Percentiles rank a stretch among this genome's conserved stretches.
phyloP scores from a whole-genome alignment of 1,140 invertebrate genomes.

The Ladona fulva region DNA sequence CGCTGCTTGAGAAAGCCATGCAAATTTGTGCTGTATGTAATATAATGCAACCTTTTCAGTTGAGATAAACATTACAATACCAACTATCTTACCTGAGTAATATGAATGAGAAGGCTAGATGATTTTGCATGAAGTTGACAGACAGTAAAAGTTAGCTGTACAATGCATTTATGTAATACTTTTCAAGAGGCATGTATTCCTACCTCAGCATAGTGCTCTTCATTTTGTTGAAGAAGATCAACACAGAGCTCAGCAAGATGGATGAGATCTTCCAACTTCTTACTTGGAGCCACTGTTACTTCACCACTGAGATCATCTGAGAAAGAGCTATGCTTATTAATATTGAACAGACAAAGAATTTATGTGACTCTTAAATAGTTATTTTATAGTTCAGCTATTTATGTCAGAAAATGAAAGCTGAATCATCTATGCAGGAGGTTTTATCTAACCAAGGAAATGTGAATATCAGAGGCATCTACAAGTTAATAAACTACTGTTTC shows the following conservation, averaged over 20 bases:
- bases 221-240: slow-evolving; percentile 96
- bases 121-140: background rate
- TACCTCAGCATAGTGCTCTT: slow-evolving; percentile 99
- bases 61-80: background rate
- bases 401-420: too few relatives aligned
- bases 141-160: background rate
- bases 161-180: background rate
- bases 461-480: too few relatives aligned
- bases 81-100: background rate
- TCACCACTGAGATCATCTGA: slow-evolving; percentile 37
- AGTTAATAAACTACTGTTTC: too few relatives aligned
- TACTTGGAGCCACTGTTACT: slow-evolving; percentile 67
- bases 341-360: background rate
- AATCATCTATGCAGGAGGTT: too few relatives aligned
- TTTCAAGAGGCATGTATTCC: slow-evolving; percentile 30
- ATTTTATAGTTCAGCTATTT: too few relatives aligned
- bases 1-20: too few relatives aligned
- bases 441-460: too few relatives aligned
- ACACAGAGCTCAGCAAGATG: slow-evolving; percentile 96
- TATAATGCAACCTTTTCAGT: too few relatives aligned
- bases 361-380: too few relatives aligned
- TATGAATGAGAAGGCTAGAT: background rate
- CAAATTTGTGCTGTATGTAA: too few relatives aligned
- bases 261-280: slow-evolving; percentile 93
- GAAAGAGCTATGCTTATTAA: background rate